Evolutionary conservation across 2,888 invertebrate species (phyloP).

Genomic region (Clistopyga incitator): DNA sequence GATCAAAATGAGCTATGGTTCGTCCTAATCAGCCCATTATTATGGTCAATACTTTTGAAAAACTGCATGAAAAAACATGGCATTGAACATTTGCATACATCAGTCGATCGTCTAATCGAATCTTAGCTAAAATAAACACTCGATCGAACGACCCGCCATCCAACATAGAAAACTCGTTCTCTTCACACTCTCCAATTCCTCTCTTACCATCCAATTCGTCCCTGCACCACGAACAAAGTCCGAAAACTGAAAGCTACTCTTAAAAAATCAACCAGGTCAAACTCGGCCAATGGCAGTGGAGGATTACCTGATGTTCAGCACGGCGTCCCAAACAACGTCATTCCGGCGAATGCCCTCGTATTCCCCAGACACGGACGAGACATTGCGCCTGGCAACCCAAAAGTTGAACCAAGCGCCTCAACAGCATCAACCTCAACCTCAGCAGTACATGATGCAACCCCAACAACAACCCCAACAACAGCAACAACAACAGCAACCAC

Average conservation of each 20-base stretch:
- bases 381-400: constrained; percentile 81
- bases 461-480: constrained; percentile 68
- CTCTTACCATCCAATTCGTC: too few species aligned
- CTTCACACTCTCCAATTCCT: too few species aligned
- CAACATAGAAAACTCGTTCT: too few species aligned
- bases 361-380: constrained; percentile 82
- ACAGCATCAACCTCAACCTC: constrained; percentile 65
- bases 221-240: too few species aligned
- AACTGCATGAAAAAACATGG: too few species aligned
- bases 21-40: too few species aligned
- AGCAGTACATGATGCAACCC: constrained; percentile 64
- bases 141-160: too few species aligned
- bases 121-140: neutral
- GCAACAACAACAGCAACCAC: constrained; percentile 70
- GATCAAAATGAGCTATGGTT: too few species aligned
- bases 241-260: too few species aligned
- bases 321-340: constrained; percentile 80
- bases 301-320: constrained; percentile 82
- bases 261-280: constrained; percentile 74
- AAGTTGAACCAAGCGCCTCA: constrained; percentile 79
- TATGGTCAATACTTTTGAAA: too few species aligned
- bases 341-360: constrained; percentile 79
- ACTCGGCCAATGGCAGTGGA: constrained; percentile 80
- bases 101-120: neutral
- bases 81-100: neutral